Evolutionary conservation across 64 coral and sea anemone species (phyloP).

Genomic region (Porites australiensis): DNA sequence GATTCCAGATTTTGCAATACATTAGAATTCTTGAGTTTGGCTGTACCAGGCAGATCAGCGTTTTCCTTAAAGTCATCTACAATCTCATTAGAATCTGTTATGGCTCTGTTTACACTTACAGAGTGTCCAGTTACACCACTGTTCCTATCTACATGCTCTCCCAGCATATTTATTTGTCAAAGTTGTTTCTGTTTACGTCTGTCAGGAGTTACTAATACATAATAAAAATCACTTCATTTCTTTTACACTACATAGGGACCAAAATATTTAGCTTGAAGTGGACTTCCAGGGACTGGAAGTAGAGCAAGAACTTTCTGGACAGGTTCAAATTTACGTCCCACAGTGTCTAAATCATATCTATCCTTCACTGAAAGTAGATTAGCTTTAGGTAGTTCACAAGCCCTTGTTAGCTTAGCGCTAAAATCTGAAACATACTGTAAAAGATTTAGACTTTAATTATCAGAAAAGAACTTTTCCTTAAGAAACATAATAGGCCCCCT

Average conservation of each 20-base stretch:
- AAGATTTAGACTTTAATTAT: constrained; percentile 32
- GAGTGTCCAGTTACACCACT: neutral
- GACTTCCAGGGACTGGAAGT: constrained; percentile 53
- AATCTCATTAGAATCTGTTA: neutral
- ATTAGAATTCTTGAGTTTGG: constrained; percentile 46
- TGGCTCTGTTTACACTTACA: constrained; percentile 12
- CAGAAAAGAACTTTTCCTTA: constrained; percentile 55
- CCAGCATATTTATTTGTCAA: constrained; percentile 46
- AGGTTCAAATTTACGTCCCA: constrained; percentile 47
- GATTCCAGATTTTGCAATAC: constrained; percentile 37
- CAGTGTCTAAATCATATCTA: constrained; percentile 43
- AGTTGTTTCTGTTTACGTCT: constrained; percentile 58
- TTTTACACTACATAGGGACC: constrained; percentile 62
- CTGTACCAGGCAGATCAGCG: neutral
- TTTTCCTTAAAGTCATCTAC: neutral
- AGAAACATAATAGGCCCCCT: constrained; percentile 43
- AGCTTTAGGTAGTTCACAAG: constrained; percentile 49
- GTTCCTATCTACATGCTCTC: constrained; percentile 31
- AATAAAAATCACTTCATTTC: constrained; percentile 60
- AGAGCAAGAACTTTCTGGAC: constrained; percentile 65
- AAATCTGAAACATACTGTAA: constrained; percentile 57
- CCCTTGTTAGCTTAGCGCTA: constrained; percentile 24
- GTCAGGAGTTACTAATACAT: constrained; percentile 61
- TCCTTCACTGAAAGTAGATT: constrained; percentile 39
- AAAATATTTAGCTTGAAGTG: constrained; percentile 50